Base-by-base conservation (phyloP, 92 coral and sea anemone species). In the Meandrina meandrites region DNA sequence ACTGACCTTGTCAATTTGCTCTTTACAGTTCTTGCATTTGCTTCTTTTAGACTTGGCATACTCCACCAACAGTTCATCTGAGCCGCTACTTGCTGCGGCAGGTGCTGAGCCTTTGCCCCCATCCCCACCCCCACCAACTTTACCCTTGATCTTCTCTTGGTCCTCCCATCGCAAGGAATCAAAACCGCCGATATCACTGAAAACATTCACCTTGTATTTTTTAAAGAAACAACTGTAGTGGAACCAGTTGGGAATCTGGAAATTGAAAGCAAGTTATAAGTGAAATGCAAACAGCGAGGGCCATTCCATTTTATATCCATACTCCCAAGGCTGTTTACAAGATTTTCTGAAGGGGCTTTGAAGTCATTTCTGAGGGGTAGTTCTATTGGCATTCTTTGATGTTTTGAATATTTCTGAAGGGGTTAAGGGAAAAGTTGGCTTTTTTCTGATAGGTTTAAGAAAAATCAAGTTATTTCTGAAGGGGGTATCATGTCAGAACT, bases 11-110 rank as follows among this genome's bases (percentile, higher is more conserved):
- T 92, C 95, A 88, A 97, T 95, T 83, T 95, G 94, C n/a, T 92
- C 98, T 53, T 92, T 91, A 70, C 99, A 97, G 68, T 90, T 91
- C 88, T 97, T 97, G 84, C 99, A 97, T 73, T 95, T 88, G 58
- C 99, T 97, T 27, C 99, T 86, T 79, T 69, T 97, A 62, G 99
- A 97, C 88, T 97, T 97, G 3, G 99, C 99, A 90, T 97, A 97
- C 79, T 97, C 99, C 54, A 92, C 98, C 75, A 74, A 30, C 81
- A 94, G 80, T 60, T 94, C 92, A 21, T 85, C 81, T 47, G 89
- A 50, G 32, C 68, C 88, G 28, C 81, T 34, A 27, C 80, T 71
- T 1, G 77, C 76, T 16, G 85, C 79, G 50, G 85, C 86, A 87
- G 90, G 81, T 51, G 79, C 86, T 75, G 66, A 74, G 56, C 88